These are phyloP conservation scores for Urocolius indicus DNA, from an alignment of 2,113 vertebrate genomes.

Conservation along the genomic window DNA sequence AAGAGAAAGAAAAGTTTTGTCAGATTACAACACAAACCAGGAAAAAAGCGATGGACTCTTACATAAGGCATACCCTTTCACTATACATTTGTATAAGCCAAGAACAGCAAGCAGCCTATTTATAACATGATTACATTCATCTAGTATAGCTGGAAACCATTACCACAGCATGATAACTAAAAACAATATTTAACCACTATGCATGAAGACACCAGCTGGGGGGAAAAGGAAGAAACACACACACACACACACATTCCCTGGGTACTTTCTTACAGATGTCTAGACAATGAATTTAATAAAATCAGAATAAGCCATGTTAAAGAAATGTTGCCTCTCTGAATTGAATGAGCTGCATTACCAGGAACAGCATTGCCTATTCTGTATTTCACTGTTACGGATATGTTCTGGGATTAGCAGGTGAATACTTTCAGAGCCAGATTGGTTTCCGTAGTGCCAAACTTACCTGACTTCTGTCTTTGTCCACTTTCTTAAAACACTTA, in stretches of 20 bases:
- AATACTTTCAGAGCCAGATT: neutral
- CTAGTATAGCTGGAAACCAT: slow-evolving; percentile 51
- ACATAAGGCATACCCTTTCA: slow-evolving; percentile 50
- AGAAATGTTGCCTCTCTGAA: slow-evolving; percentile 26
- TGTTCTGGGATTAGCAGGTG: neutral
- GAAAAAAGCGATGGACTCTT: neutral
- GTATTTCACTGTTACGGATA: neutral
- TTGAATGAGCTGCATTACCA: neutral
- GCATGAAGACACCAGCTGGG: slow-evolving; percentile 58
- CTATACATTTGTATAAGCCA: slow-evolving; percentile 47
- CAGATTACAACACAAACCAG: neutral
- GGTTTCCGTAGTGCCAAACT: slow-evolving; percentile 35
- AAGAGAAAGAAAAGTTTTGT: neutral
- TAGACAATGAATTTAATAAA: slow-evolving; percentile 54
- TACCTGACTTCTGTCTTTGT: slow-evolving; percentile 99
- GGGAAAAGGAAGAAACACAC: neutral
- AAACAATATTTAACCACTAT: slow-evolving; percentile 42
- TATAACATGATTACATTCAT: slow-evolving; percentile 38
- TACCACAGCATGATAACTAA: slow-evolving; percentile 37
- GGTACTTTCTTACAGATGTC: slow-evolving; percentile 38
- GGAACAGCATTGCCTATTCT: neutral
- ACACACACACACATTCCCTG: neutral
- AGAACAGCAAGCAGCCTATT: slow-evolving; percentile 32
- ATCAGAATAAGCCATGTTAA: slow-evolving; percentile 11
- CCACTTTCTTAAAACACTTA: slow-evolving; percentile 99